These are phyloP conservation scores for Prionailurus viverrinus DNA, from an alignment of 2,113 vertebrate genomes.

Conservation along the genomic window DNA sequence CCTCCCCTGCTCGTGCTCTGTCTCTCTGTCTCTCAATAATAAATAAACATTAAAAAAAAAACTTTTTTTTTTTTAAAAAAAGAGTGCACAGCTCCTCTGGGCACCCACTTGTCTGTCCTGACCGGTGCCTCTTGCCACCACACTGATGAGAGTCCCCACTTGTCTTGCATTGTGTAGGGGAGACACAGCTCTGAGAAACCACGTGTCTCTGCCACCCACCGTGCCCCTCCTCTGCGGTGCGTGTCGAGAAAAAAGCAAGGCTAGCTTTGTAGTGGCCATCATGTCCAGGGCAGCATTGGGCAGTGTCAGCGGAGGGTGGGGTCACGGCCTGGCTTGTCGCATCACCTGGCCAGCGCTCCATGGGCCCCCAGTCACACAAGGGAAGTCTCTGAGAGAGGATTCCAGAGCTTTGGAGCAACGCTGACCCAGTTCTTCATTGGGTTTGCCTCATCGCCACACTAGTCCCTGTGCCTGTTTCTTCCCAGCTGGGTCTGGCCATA, in stretches of 20 bases:
- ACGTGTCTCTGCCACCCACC: accelerated
- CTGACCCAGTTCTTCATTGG: not conserved
- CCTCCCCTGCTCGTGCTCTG: no score
- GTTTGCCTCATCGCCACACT: not conserved
- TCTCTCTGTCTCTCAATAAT: no score
- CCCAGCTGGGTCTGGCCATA: not conserved
- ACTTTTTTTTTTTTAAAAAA: not conserved
- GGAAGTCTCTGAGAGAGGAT: not conserved
- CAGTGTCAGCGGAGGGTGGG: not conserved
- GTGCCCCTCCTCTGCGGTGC: accelerated
- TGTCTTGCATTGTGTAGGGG: not conserved
- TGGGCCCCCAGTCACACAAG: not conserved
- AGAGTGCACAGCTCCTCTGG: not conserved
- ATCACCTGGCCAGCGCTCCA: not conserved
- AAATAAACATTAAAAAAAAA: no score
- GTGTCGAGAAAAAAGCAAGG: not conserved
- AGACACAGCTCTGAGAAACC: not conserved
- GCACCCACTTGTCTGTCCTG: not conserved
- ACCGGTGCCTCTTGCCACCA: not conserved
- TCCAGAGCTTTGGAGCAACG: not conserved
- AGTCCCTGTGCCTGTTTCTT: no score
- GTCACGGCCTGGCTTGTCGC: not conserved
- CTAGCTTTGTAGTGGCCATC: not conserved
- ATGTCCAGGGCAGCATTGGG: not conserved
- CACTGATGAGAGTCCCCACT: not conserved